phyloP scores from a whole-genome alignment of 2,888 invertebrate species.

The Amiota minor region DNA sequence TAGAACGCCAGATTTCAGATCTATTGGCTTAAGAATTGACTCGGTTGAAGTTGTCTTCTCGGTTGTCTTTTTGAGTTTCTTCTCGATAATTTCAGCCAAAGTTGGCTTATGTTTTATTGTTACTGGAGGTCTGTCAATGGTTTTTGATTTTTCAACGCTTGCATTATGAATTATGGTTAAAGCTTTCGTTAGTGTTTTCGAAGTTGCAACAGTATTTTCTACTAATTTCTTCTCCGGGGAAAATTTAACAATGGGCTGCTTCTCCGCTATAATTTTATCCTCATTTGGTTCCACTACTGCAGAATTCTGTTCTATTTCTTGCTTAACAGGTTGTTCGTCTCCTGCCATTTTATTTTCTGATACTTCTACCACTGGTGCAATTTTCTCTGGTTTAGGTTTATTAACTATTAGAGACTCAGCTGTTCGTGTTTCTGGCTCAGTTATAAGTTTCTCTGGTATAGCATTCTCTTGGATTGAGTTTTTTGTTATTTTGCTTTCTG shows the following conservation, averaged over 20 bases:
- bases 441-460: background rate
- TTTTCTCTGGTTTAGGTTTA: background rate
- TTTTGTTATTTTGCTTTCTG: background rate
- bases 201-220: background rate
- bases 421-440: background rate
- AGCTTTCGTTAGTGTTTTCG: background rate
- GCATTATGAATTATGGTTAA: background rate
- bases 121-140: slow-evolving; percentile 41
- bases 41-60: slow-evolving; percentile 47
- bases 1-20: background rate
- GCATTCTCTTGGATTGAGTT: background rate
- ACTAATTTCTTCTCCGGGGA: background rate
- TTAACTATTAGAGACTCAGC: background rate
- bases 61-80: slow-evolving; percentile 62
- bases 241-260: background rate
- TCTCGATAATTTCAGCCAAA: slow-evolving; percentile 66
- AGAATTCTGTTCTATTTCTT: background rate
- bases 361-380: background rate
- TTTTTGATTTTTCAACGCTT: background rate
- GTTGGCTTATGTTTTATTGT: slow-evolving; percentile 59
- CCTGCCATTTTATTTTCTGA: background rate
- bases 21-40: slow-evolving; percentile 24
- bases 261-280: background rate
- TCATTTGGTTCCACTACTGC: background rate
- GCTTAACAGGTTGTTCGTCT: background rate